phyloP scores from a whole-genome alignment of 2,113 vertebrate species.

The Bagarius yarrelli region DNA sequence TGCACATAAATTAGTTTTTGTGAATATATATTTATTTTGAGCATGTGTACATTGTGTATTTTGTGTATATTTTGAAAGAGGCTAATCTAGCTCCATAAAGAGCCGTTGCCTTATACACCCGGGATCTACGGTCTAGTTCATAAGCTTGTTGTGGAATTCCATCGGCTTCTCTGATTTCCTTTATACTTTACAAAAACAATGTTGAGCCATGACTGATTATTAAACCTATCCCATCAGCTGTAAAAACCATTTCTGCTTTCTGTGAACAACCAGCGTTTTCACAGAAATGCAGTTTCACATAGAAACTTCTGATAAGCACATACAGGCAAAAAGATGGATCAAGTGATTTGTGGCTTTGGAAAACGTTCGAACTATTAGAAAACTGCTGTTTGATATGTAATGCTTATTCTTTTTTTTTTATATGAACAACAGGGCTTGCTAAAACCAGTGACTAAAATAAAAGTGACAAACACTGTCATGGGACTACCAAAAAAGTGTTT shows the following conservation, averaged over 20 bases:
- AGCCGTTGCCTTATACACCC: too few relatives aligned
- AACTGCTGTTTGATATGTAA: not conserved
- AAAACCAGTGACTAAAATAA: not conserved
- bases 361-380: not conserved
- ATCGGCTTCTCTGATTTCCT: too few relatives aligned
- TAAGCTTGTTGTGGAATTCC: too few relatives aligned
- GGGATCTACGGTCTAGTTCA: too few relatives aligned
- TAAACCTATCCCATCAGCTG: constrained; percentile 15
- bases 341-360: constrained; percentile 7
- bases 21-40: too few relatives aligned
- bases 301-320: constrained; percentile 8
- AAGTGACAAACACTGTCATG: not conserved
- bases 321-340: not conserved
- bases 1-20: too few relatives aligned
- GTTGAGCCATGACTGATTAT: not conserved
- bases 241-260: not conserved
- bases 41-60: too few relatives aligned
- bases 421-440: not conserved
- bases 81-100: too few relatives aligned
- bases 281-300: constrained; percentile 3
- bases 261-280: not conserved
- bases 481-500: not conserved
- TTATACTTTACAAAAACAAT: not conserved
- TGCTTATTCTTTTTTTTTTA: not conserved
- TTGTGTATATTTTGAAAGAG: too few relatives aligned